phyloP scores from a whole-genome alignment of 1,140 invertebrate species.

The Euschistus heros region DNA sequence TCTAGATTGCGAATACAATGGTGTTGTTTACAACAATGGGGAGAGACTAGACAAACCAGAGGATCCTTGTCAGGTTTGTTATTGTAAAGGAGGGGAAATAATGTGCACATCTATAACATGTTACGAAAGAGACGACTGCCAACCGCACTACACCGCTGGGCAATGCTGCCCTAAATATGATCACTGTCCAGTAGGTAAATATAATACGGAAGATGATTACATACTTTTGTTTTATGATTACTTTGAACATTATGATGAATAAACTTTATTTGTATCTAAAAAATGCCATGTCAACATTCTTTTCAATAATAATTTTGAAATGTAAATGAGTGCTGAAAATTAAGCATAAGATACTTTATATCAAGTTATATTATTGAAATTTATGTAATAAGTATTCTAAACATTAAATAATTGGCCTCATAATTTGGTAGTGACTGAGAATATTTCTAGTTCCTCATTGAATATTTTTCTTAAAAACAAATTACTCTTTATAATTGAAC shows the following conservation, averaged over 20 bases:
- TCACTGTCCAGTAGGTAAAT: slow-evolving; percentile 55
- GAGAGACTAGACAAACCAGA: slow-evolving; percentile 55
- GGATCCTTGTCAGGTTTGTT: slow-evolving; percentile 60
- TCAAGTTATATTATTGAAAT: too few species aligned
- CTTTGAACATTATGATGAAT: slow-evolving; percentile 8
- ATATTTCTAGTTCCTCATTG: too few species aligned
- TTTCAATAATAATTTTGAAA: not conserved
- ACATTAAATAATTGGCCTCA: too few species aligned
- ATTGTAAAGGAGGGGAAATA: slow-evolving; percentile 65
- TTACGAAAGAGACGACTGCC: slow-evolving; percentile 59
- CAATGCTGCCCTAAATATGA: slow-evolving; percentile 68
- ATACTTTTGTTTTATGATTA: slow-evolving; percentile 3
- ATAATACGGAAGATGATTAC: not conserved
- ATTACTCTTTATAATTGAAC: too few species aligned
- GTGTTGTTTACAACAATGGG: slow-evolving; percentile 59
- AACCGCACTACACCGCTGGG: slow-evolving; percentile 51
- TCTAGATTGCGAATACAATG: slow-evolving; percentile 62
- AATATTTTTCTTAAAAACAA: too few species aligned
- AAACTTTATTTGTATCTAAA: not conserved
- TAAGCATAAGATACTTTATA: too few species aligned
- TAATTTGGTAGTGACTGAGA: too few species aligned
- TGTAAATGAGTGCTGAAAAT: too few species aligned
- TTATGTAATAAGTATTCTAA: too few species aligned
- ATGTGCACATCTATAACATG: slow-evolving; percentile 62
- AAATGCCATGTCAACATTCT: not conserved